A percentile compares a stretch with the other conserved stretches of the same genome.
Evolutionary conservation across 2,113 vertebrate genomes (phyloP).

Genomic region (Tenrec ecaudatus): DNA sequence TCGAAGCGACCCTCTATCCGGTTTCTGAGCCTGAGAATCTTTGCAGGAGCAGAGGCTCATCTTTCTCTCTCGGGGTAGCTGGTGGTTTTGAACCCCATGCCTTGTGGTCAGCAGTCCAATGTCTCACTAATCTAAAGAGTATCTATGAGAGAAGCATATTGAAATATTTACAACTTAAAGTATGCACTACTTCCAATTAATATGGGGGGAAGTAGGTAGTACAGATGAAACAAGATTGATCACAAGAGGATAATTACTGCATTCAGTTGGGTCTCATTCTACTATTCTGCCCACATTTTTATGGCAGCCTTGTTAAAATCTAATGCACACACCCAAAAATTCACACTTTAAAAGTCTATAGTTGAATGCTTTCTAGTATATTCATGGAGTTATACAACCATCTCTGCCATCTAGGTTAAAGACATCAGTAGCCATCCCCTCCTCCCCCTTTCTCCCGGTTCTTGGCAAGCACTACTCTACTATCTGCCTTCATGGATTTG

Average conservation of each 20-base stretch:
- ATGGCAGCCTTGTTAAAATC: background rate
- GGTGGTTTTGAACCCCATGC: too few species aligned
- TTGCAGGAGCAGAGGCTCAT: too few species aligned
- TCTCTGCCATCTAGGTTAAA: background rate
- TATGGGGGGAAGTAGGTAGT: background rate
- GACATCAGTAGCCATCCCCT: background rate
- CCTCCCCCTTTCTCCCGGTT: background rate
- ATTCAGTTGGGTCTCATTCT: background rate
- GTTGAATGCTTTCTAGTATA: background rate
- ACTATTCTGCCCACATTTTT: background rate
- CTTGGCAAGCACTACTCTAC: background rate
- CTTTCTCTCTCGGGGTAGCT: too few species aligned
- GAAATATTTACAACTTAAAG: slow-evolving; percentile 56
- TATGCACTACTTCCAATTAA: slow-evolving; percentile 31
- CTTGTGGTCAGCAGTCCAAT: too few species aligned
- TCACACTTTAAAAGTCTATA: background rate
- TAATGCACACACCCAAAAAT: slow-evolving; percentile 36
- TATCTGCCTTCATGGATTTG: slow-evolving; percentile 7
- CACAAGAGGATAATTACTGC: background rate
- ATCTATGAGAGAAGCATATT: background rate
- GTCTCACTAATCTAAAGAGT: background rate
- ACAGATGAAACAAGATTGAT: background rate
- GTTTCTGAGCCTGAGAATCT: too few species aligned
- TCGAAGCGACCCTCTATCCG: too few species aligned
- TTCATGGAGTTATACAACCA: background rate